A percentile compares a stretch with the other conserved stretches of the same genome.
Evolutionary conservation across 2,113 vertebrate genomes (phyloP).

Genomic region (Mungos mungo): DNA sequence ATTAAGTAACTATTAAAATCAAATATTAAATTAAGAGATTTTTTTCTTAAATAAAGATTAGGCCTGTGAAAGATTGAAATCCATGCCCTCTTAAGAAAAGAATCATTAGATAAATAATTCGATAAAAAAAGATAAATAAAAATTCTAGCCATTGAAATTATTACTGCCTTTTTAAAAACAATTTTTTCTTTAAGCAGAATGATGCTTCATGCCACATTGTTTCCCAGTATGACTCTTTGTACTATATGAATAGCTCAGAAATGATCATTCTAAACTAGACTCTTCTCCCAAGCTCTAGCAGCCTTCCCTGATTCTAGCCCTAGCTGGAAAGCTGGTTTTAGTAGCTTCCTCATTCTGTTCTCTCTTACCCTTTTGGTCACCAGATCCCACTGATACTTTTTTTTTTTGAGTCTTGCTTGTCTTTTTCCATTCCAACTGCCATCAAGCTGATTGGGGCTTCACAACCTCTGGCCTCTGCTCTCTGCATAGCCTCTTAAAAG

Average conservation of each 20-base stretch:
- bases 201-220: neutral
- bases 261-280: neutral
- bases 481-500: neutral
- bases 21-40: neutral
- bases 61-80: neutral
- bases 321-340: neutral
- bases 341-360: conserved; percentile 17
- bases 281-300: neutral
- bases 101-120: conserved; percentile 25
- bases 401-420: neutral
- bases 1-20: conserved; percentile 25
- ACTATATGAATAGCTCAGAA: neutral
- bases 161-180: neutral
- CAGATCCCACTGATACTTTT: neutral
- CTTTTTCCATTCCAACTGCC: neutral
- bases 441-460: neutral
- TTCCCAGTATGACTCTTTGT: neutral
- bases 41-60: conserved; percentile 1
- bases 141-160: neutral
- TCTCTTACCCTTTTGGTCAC: neutral
- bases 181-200: neutral
- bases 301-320: neutral
- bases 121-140: neutral
- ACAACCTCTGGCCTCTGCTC: neutral
- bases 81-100: neutral